Evolutionary conservation across 2,797 vertebrate species (phyloP).

Genomic region (Hippocampus kuda): DNA sequence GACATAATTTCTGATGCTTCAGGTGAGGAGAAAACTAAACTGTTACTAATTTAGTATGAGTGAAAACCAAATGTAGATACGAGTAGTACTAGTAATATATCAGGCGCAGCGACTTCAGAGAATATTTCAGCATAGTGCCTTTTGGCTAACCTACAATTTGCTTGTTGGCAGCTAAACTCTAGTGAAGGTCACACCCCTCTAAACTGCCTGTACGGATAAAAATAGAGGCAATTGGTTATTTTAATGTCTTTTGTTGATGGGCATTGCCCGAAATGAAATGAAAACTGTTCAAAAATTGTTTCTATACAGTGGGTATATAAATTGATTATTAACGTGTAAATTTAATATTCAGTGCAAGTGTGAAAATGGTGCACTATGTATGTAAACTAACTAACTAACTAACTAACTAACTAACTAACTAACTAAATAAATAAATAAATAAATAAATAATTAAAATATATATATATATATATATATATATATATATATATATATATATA

Average conservation of each 20-base stretch:
- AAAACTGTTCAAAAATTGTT: neutral
- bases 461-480: too few species aligned
- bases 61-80: too few species aligned
- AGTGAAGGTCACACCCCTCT: neutral
- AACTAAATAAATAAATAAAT: too few species aligned
- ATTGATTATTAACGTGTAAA: neutral
- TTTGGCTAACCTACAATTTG: neutral
- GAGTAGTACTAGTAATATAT: too few species aligned
- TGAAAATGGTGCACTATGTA: too few species aligned
- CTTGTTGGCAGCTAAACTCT: neutral
- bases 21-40: too few species aligned
- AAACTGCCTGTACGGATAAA: neutral
- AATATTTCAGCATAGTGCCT: neutral
- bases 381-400: too few species aligned
- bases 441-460: too few species aligned
- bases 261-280: neutral
- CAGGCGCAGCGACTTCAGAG: neutral
- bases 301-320: neutral
- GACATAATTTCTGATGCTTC: too few species aligned
- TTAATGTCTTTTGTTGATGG: neutral
- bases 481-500: too few species aligned
- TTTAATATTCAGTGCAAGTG: neutral
- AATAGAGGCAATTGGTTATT: neutral
- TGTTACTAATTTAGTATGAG: too few species aligned
- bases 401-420: too few species aligned